phyloP scores from a whole-genome alignment of 2,113 vertebrate species.

The Eulemur rufifrons region DNA sequence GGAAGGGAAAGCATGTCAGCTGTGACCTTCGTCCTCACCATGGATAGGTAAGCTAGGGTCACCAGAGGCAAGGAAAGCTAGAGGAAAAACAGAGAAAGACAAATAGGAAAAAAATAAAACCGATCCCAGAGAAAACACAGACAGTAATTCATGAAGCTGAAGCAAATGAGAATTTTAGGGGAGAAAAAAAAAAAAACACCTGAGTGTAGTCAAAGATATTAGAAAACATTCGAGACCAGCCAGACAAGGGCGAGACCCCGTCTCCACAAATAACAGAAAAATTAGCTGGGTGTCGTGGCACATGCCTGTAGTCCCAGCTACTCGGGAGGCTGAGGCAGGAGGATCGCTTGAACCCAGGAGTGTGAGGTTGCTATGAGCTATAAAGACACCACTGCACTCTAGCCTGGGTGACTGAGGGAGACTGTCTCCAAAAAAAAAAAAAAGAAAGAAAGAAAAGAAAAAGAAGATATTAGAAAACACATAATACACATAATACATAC shows the following conservation, averaged over 20 bases:
- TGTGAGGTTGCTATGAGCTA: too few species aligned
- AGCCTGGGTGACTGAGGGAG: too few species aligned
- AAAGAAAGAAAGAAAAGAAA: too few species aligned
- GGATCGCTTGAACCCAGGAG: too few species aligned
- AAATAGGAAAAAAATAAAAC: not conserved
- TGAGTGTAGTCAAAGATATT: not conserved
- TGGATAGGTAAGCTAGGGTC: not conserved
- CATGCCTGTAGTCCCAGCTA: too few species aligned
- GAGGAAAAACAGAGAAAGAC: not conserved
- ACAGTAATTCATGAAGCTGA: not conserved
- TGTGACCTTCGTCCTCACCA: not conserved
- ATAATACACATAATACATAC: not conserved
- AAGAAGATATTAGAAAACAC: not conserved
- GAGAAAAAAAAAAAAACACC: not conserved
- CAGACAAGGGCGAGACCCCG: too few species aligned
- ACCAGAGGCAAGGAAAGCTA: not conserved
- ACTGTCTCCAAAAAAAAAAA: too few species aligned
- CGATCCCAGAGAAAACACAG: not conserved
- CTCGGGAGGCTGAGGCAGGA: too few species aligned
- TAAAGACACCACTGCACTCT: too few species aligned
- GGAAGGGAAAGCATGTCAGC: too few species aligned
- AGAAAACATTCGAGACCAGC: not conserved
- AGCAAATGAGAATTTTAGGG: not conserved
- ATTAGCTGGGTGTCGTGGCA: rapidly evolving
- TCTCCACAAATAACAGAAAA: too few species aligned